Base-by-base conservation (phyloP, 2,888 invertebrate species). In the Phalera bucephala region DNA sequence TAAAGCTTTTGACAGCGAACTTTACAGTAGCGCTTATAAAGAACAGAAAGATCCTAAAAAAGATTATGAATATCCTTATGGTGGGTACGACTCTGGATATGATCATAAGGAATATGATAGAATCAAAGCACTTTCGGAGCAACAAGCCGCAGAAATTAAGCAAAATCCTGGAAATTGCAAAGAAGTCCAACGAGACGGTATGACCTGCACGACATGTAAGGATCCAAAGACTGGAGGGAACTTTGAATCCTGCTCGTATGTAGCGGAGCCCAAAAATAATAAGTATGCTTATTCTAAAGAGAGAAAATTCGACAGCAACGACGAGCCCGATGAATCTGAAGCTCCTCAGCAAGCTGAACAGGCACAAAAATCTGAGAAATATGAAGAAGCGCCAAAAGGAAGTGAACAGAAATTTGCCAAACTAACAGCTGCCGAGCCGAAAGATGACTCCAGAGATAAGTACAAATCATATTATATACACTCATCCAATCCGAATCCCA, bases 191-290 rank as follows among this genome's bases (percentile, higher is more conserved):
- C 93, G 90, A 57, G 92, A 93, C 46, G 92, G 92, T 2, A 92
- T 93, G 92, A 90, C 91, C 7, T 96, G 95, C 69, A 92, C 91
- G 47, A 90, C 94, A 1, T 96, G 96, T 64, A 93, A 93, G 52
- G 93, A 95, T 64, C 91, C 93, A 1, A 93, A 93, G 67, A 93
- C 93, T 1, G 94, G 95, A 27, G 95, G 94, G 15, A 93, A 93
- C 42, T 95, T 93, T 47, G 96, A 96, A 71, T 94, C 93, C 8
- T 96, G 96, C 68, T 94, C 94, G 0, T 96, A 95, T 72, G 93
- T 94, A 6, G 93, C 93, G 0, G 92, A 93, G 45, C 95, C 95
- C 0, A 91, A 92, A 59, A 94, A 94, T 45, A 93, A 95, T 68
- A 91, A 92, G 65, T 94, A 93, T 66, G 93, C 93, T 5, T 94